These are phyloP conservation scores for Pangasius sanitwongsei DNA, from an alignment of 2,797 vertebrate species.

Conservation along the genomic window DNA sequence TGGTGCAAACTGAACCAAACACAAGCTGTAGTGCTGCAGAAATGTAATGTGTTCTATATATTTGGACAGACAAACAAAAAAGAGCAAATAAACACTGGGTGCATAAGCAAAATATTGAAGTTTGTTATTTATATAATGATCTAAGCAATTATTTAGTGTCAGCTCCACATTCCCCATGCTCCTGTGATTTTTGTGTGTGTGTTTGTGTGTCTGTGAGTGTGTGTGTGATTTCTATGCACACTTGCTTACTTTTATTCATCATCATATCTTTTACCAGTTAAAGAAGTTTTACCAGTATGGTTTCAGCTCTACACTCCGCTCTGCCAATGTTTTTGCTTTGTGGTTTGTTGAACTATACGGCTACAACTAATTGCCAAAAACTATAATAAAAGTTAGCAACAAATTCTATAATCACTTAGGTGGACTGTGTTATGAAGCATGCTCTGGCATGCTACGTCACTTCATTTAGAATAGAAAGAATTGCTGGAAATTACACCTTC, in stretches of 20 bases:
- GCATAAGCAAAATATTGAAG: background rate
- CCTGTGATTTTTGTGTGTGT: background rate
- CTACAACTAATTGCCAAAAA: background rate
- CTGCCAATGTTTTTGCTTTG: background rate
- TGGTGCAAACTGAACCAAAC: background rate
- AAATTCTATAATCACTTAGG: background rate
- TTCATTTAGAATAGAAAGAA: background rate
- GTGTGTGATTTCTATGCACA: background rate
- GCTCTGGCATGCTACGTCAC: background rate
- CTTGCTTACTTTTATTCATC: background rate
- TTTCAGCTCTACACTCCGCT: background rate
- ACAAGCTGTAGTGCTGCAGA: background rate
- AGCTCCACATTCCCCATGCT: background rate
- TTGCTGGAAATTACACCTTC: background rate
- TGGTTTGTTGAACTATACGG: background rate
- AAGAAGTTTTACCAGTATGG: background rate
- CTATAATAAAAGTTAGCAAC: background rate
- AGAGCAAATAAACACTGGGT: background rate
- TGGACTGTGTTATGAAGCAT: background rate
- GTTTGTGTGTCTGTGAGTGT: background rate
- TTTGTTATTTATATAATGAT: background rate
- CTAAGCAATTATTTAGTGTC: background rate
- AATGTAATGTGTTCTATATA: background rate
- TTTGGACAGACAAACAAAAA: background rate
- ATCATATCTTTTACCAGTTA: background rate